phyloP scores from a whole-genome alignment of 92 coral and sea anemone species.

The Parazoanthus swiftii region DNA sequence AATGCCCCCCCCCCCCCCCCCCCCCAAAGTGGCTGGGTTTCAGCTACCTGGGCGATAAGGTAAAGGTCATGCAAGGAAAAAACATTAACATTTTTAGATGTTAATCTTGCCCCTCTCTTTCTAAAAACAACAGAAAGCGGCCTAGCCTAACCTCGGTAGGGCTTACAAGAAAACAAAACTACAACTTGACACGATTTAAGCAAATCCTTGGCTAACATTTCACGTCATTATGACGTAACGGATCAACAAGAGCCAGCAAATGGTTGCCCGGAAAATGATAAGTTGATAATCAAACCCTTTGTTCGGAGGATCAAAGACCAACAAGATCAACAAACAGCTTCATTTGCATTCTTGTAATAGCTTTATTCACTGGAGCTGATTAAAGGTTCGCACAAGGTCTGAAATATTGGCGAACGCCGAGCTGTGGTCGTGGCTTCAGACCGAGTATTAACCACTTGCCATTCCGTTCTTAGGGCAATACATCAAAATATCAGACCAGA shows the following conservation, averaged over 20 bases:
- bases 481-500: conserved; percentile 20
- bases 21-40: not conserved
- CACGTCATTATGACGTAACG: conserved; percentile 32
- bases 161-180: not conserved
- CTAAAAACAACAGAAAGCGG: not conserved
- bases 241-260: conserved; percentile 28
- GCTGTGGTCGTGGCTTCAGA: conserved; percentile 2
- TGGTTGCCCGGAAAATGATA: conserved; percentile 23
- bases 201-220: not conserved
- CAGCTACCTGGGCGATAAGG: not conserved
- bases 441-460: not conserved
- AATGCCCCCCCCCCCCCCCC: too few species aligned
- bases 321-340: conserved; percentile 28
- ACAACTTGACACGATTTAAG: conserved; percentile 20
- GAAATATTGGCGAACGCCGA: conserved; percentile 16
- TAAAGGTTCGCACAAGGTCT: conserved; percentile 19
- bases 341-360: conserved; percentile 48
- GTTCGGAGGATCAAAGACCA: conserved; percentile 32
- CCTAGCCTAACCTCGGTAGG: not conserved
- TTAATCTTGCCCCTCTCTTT: not conserved
- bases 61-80: not conserved
- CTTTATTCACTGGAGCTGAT: conserved; percentile 40
- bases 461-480: conserved; percentile 3
- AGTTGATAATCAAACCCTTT: conserved; percentile 34
- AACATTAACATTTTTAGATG: not conserved